Percentiles rank a stretch among this genome's conserved stretches.
These are phyloP conservation scores for Delichon dasypus DNA, from an alignment of 2,797 vertebrate species.

Conservation along the genomic window DNA sequence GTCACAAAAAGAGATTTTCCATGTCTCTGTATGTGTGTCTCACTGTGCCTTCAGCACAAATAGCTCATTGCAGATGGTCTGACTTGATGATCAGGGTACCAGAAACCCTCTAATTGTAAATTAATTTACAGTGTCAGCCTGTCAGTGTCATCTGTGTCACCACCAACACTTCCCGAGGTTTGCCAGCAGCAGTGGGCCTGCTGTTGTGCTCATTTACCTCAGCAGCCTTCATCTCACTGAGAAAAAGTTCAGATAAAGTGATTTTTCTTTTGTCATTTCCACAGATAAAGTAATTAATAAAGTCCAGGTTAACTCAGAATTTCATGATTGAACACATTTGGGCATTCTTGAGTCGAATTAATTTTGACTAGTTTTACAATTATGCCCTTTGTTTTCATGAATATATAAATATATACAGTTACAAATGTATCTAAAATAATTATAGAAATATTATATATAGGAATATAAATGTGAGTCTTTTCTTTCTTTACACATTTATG, in stretches of 20 bases:
- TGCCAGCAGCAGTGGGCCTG: background rate
- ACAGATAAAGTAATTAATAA: background rate
- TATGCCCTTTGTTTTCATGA: background rate
- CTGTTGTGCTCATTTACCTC: background rate
- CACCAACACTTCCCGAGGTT: background rate
- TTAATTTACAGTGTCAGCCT: slow-evolving; percentile 49
- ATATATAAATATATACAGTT: background rate
- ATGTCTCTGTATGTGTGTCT: background rate
- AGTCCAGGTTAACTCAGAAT: background rate
- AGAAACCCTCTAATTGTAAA: slow-evolving; percentile 4
- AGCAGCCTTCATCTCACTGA: background rate
- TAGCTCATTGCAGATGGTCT: background rate
- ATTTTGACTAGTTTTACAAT: background rate
- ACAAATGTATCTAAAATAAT: background rate
- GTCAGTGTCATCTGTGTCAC: slow-evolving; percentile 40
- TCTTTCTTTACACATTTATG: background rate
- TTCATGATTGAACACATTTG: background rate
- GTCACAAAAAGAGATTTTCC: background rate
- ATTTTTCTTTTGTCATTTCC: background rate
- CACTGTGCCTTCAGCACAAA: background rate
- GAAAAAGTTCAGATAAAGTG: background rate
- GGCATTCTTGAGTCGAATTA: background rate
- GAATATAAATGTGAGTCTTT: background rate
- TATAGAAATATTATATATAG: background rate
- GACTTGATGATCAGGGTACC: background rate